Conservation (phyloP, 2,113 vertebrate species). For the Neopipo cinnamomea region DNA sequence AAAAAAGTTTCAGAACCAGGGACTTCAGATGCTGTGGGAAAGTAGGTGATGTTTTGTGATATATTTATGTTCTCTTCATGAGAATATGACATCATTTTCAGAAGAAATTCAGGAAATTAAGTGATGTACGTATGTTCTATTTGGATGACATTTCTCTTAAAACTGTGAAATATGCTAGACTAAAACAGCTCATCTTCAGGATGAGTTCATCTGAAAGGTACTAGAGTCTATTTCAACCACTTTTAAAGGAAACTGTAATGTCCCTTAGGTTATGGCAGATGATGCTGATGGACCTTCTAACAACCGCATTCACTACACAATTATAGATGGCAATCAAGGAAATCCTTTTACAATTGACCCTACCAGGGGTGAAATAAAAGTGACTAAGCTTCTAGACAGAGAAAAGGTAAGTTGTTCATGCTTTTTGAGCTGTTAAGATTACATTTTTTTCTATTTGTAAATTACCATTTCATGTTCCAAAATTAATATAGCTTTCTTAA, state of each 20-base stretch:
- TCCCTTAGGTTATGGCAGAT: slow-evolving; percentile 87
- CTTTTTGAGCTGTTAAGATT: background rate
- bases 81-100: background rate
- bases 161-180: slow-evolving; percentile 13
- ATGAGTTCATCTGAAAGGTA: background rate
- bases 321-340: slow-evolving; percentile 90
- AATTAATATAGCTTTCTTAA: background rate
- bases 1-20: background rate
- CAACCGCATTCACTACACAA: slow-evolving; percentile 85
- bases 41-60: background rate
- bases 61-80: background rate
- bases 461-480: background rate
- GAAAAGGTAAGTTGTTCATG: slow-evolving; percentile 79
- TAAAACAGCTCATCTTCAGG: background rate
- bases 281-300: slow-evolving; percentile 89
- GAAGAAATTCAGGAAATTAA: background rate
- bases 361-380: slow-evolving; percentile 86
- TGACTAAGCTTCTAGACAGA: slow-evolving; percentile 90
- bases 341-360: slow-evolving; percentile 91
- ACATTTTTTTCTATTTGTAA: background rate
- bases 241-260: slow-evolving; percentile 3
- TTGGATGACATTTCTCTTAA: background rate
- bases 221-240: background rate
- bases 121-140: background rate
- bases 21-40: background rate